Evolutionary conservation across 2,113 vertebrate species (phyloP).

Genomic region (Pardalotus punctatus): DNA sequence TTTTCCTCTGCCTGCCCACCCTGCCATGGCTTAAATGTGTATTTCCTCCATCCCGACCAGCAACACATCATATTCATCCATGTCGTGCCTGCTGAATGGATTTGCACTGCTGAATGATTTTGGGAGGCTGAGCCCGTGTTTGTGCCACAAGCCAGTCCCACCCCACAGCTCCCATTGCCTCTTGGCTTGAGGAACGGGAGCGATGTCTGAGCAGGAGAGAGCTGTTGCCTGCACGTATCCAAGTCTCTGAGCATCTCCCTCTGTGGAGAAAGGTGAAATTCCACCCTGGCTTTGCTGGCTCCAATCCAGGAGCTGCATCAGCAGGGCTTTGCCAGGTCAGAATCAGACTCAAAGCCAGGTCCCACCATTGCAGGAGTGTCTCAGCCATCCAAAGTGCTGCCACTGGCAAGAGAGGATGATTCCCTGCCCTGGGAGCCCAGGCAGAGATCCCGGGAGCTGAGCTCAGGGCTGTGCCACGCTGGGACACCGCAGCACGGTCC

Average conservation of each 20-base stretch:
- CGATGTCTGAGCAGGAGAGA: neutral
- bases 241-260: neutral
- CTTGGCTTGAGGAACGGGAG: neutral
- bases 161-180: neutral
- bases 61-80: fast-evolving
- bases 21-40: fast-evolving
- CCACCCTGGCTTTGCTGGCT: neutral
- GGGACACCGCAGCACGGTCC: neutral
- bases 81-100: fast-evolving
- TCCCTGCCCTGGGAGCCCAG: fast-evolving
- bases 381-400: neutral
- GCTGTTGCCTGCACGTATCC: neutral
- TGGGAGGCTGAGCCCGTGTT: neutral
- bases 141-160: neutral
- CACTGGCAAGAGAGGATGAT: neutral
- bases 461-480: neutral
- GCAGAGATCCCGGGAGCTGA: neutral
- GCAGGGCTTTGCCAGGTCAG: neutral
- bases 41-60: neutral
- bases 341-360: neutral
- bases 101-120: neutral
- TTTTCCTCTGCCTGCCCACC: neutral
- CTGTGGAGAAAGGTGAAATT: neutral
- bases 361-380: neutral
- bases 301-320: neutral